A percentile compares a stretch with the other conserved stretches of the same genome.
phyloP scores from a whole-genome alignment of 1,140 invertebrate genomes.

The Chymomyza costata region DNA sequence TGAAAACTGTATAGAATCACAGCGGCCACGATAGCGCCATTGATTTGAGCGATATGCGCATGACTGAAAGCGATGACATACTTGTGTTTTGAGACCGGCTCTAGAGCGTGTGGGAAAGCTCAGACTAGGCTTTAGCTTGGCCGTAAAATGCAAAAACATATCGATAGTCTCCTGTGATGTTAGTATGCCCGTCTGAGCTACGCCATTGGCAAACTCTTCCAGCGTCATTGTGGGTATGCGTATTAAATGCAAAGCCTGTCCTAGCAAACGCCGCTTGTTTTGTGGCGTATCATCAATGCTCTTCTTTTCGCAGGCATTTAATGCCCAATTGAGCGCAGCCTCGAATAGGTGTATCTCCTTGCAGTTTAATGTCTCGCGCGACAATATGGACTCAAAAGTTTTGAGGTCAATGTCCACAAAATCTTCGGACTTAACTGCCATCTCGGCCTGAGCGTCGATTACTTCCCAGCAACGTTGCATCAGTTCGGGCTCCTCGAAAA shows the following conservation, averaged over 20 bases:
- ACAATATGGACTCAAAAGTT: constrained; percentile 90
- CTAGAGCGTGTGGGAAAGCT: constrained; percentile 88
- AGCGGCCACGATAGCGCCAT: constrained; percentile 93
- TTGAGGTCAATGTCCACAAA: constrained; percentile 94
- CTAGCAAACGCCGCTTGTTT: constrained; percentile 84
- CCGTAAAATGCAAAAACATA: constrained; percentile 93
- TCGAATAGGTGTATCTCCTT: constrained; percentile 93
- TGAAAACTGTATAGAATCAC: constrained; percentile 94
- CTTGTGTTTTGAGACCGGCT: constrained; percentile 91
- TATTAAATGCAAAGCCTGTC: constrained; percentile 88
- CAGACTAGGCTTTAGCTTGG: constrained; percentile 87
- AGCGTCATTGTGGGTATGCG: constrained; percentile 92
- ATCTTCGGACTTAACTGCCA: constrained; percentile 93
- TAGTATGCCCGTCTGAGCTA: constrained; percentile 90
- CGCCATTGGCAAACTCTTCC: constrained; percentile 93
- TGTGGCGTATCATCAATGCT: constrained; percentile 85
- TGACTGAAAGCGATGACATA: constrained; percentile 95
- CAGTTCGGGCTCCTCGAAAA: constrained; percentile 94
- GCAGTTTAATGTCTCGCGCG: constrained; percentile 92
- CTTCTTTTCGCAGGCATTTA: constrained; percentile 87
- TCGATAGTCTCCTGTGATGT: constrained; percentile 93
- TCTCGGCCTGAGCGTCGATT: constrained; percentile 94
- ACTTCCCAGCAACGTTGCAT: constrained; percentile 97
- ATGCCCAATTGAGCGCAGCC: constrained; percentile 92
- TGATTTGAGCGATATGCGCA: constrained; percentile 97